A percentile compares a stretch with the other conserved stretches of the same genome.
Evolutionary conservation across 2,797 vertebrate species (phyloP).

Genomic region (Megaceryle alcyon): DNA sequence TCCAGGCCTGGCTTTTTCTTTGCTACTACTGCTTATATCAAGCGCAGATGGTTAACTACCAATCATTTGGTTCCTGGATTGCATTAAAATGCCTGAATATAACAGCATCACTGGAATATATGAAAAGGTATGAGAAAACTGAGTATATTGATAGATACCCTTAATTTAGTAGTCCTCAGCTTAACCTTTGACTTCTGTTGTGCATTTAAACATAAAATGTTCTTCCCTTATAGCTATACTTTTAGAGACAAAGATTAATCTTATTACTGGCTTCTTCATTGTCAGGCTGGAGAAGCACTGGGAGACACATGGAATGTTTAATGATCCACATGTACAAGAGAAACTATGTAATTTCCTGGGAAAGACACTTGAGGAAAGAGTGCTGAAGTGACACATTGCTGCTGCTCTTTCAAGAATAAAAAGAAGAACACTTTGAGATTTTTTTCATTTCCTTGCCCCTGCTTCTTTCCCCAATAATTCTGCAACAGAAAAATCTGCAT

Average conservation of each 20-base stretch:
- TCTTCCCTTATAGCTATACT: neutral
- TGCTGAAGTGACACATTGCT: neutral
- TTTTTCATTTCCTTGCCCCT: neutral
- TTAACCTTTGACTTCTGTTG: neutral
- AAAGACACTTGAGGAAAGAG: neutral
- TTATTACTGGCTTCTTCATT: neutral
- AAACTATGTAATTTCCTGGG: slow-evolving; percentile 32
- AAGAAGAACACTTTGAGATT: neutral
- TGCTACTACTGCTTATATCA: neutral
- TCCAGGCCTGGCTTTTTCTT: neutral
- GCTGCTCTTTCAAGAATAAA: neutral
- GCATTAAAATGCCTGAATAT: neutral
- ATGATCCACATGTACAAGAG: neutral
- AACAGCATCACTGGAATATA: neutral
- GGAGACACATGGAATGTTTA: neutral
- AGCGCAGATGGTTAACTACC: neutral
- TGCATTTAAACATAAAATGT: neutral
- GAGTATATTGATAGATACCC: neutral
- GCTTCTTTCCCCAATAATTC: neutral
- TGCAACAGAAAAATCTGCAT: neutral
- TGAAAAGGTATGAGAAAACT: neutral
- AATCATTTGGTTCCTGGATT: neutral
- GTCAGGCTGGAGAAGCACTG: neutral
- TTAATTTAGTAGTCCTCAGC: neutral
- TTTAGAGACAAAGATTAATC: slow-evolving; percentile 39